Conservation (phyloP, 2,797 vertebrate genomes). For the Capromys pilorides region DNA sequence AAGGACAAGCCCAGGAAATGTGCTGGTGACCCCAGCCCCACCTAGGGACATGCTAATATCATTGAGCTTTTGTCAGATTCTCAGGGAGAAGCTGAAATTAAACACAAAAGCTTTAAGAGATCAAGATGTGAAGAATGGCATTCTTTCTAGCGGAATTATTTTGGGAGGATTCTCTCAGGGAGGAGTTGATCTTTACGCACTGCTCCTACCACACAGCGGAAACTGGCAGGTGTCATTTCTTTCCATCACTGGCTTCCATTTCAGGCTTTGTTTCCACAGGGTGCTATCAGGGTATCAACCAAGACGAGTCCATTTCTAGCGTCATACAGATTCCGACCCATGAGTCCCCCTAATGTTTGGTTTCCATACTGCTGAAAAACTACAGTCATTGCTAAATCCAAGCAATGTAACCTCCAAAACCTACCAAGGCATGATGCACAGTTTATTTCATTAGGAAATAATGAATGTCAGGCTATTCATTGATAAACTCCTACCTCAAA, state of each 20-base stretch:
- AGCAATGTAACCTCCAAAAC: conserved; percentile 92
- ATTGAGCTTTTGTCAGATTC: background rate
- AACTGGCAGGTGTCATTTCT: background rate
- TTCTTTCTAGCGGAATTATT: conserved; percentile 95
- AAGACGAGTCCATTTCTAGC: background rate
- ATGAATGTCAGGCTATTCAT: conserved; percentile 95
- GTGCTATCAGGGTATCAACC: conserved; percentile 84
- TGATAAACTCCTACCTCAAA: conserved; percentile 93
- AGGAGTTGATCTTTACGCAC: conserved; percentile 95
- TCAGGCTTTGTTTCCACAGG: conserved; percentile 90
- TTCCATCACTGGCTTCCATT: conserved; percentile 97
- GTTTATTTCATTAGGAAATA: conserved; percentile 96
- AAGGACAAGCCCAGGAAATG: background rate
- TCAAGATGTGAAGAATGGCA: conserved; percentile 92
- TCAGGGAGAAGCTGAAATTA: background rate
- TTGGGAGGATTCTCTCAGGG: conserved; percentile 98
- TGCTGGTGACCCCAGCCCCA: background rate
- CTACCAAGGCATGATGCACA: conserved; percentile 93
- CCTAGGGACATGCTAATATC: background rate
- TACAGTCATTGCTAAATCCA: conserved; percentile 92
- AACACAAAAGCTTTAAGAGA: conserved; percentile 83
- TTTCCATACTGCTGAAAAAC: conserved; percentile 91
- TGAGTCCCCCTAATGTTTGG: conserved; percentile 59
- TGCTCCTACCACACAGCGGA: conserved; percentile 89
- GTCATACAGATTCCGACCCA: background rate